These are phyloP conservation scores for Orchestes rusci DNA, from an alignment of 2,888 invertebrate genomes.

Conservation along the genomic window DNA sequence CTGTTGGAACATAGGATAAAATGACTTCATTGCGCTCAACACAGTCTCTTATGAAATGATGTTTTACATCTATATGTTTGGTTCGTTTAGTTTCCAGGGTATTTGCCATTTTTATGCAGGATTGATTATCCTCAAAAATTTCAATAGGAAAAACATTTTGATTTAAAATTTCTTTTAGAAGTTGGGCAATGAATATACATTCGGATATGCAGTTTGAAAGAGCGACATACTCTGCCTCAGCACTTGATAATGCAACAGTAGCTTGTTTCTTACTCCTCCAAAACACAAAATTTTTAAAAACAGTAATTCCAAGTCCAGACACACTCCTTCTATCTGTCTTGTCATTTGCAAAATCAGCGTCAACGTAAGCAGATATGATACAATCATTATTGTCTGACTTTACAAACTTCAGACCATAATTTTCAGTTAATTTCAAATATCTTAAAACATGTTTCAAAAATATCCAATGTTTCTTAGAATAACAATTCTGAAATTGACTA, in stretches of 20 bases:
- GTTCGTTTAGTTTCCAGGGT: background rate
- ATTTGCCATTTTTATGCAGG: background rate
- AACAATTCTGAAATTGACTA: slow-evolving; percentile 18
- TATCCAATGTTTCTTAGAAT: slow-evolving; percentile 9
- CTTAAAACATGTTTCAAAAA: slow-evolving; percentile 10
- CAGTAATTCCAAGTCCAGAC: background rate
- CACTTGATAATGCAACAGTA: background rate
- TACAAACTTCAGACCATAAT: slow-evolving; percentile 3
- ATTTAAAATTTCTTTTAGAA: background rate
- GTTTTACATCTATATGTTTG: background rate
- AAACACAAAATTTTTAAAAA: background rate
- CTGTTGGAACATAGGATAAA: background rate
- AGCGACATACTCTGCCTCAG: background rate
- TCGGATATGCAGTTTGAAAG: background rate
- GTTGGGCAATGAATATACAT: background rate
- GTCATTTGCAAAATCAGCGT: background rate
- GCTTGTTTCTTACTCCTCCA: background rate
- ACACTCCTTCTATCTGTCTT: background rate
- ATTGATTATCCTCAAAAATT: background rate
- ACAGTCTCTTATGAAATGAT: background rate
- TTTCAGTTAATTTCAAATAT: slow-evolving; percentile 13
- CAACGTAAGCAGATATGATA: background rate
- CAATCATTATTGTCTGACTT: background rate
- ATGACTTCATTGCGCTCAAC: background rate
- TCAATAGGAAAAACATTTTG: background rate